phyloP scores from a whole-genome alignment of 2,888 invertebrate species.

The Agrenia bidenticulata region DNA sequence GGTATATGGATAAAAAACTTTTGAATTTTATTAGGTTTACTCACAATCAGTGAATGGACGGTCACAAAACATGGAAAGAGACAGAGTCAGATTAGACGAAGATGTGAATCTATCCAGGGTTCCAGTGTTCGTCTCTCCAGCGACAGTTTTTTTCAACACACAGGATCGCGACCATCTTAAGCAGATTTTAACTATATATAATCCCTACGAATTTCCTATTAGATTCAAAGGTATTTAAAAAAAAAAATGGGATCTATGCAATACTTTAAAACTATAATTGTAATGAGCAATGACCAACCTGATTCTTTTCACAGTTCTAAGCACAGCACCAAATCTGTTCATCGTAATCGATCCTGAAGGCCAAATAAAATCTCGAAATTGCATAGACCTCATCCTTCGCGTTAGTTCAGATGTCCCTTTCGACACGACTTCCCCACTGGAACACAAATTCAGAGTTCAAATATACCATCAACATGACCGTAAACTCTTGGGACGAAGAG shows the following conservation, averaged over 20 bases:
- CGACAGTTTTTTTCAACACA: slow-evolving; percentile 45
- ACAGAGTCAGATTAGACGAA: slow-evolving; percentile 21
- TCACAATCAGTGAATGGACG: too few species aligned
- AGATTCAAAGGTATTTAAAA: slow-evolving; percentile 50
- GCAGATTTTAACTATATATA: slow-evolving; percentile 51
- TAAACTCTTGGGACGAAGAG: slow-evolving; percentile 39
- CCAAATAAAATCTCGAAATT: slow-evolving; percentile 46
- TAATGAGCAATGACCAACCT: not conserved
- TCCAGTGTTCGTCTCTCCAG: slow-evolving; percentile 50
- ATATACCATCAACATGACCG: slow-evolving; percentile 35
- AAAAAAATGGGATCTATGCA: too few species aligned
- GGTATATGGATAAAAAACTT: too few species aligned
- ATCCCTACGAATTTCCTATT: slow-evolving; percentile 52
- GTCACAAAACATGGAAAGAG: not conserved
- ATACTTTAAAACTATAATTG: too few species aligned
- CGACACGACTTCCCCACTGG: slow-evolving; percentile 32
- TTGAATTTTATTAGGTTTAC: too few species aligned
- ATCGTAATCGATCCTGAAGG: slow-evolving; percentile 49
- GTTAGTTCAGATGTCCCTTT: slow-evolving; percentile 40
- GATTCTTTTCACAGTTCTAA: slow-evolving; percentile 38
- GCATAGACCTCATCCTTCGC: slow-evolving; percentile 48
- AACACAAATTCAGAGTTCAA: slow-evolving; percentile 50
- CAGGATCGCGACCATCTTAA: slow-evolving; percentile 46
- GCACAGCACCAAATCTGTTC: slow-evolving; percentile 44
- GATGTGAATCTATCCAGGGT: slow-evolving; percentile 37